phyloP scores from a whole-genome alignment of 2,797 vertebrate species.

The Macroramphosus scolopax region DNA sequence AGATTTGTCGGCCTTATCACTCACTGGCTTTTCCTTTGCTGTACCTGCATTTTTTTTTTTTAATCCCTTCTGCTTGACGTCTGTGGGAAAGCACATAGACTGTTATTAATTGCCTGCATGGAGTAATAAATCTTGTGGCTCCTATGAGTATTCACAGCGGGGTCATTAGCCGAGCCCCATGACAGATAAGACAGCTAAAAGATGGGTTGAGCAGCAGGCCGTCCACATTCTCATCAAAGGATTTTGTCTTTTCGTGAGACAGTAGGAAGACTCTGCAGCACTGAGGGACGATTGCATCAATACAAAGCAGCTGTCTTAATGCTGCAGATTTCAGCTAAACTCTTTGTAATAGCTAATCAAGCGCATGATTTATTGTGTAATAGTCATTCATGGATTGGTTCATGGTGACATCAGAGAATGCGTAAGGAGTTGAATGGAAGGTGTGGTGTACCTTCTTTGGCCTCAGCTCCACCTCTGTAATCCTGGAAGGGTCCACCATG shows the following conservation, averaged over 20 bases:
- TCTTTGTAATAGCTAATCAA: constrained; percentile 5
- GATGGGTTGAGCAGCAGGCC: constrained; percentile 37
- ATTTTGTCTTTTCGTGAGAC: constrained; percentile 52
- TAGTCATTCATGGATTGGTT: constrained; percentile 9
- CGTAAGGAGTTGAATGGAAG: constrained; percentile 12
- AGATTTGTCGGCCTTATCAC: constrained; percentile 62
- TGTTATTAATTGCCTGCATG: constrained; percentile 77
- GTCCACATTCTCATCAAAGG: constrained; percentile 43
- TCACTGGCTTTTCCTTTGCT: constrained; percentile 70
- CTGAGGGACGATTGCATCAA: constrained; percentile 12
- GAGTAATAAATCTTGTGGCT: constrained; percentile 76
- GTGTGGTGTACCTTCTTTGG: constrained; percentile 91
- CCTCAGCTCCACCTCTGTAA: constrained; percentile 92
- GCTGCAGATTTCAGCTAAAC: constrained; percentile 2
- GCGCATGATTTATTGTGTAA: neutral
- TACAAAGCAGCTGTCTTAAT: constrained; percentile 13
- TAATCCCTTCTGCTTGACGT: constrained; percentile 64
- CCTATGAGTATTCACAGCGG: constrained; percentile 73
- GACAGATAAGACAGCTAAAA: constrained; percentile 68
- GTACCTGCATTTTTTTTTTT: constrained; percentile 79
- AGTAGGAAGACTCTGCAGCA: constrained; percentile 34
- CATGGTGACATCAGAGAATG: constrained; percentile 30
- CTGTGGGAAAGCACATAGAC: constrained; percentile 60
- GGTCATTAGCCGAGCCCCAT: constrained; percentile 65
- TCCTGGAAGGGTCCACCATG: constrained; percentile 94